Evolutionary conservation across 2,888 invertebrate genomes (phyloP).

Genomic region (Tanytarsus gracilentus): DNA sequence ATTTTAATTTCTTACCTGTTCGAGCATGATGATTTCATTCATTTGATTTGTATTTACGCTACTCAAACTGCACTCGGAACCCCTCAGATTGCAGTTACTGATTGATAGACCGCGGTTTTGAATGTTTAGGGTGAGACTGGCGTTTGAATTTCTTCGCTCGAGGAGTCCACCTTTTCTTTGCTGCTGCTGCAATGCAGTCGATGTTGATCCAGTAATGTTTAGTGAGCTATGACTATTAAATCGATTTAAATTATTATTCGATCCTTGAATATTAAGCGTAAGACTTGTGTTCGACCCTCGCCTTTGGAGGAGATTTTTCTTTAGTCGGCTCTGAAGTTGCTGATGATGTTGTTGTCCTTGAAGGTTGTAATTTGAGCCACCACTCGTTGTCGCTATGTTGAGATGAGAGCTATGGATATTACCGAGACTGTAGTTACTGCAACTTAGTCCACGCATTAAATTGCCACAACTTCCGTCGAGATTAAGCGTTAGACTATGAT

Average conservation of each 20-base stretch:
- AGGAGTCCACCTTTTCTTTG: slow-evolving; percentile 57
- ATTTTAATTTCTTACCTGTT: slow-evolving; percentile 5
- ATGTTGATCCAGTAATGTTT: slow-evolving; percentile 34
- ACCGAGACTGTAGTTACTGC: slow-evolving; percentile 42
- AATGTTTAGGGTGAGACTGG: slow-evolving; percentile 74
- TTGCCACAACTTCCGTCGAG: slow-evolving; percentile 47
- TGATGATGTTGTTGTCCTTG: slow-evolving; percentile 12
- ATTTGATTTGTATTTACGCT: slow-evolving; percentile 41
- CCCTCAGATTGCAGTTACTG: slow-evolving; percentile 46
- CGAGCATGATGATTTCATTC: slow-evolving; percentile 23
- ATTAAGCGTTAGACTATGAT: slow-evolving; percentile 52
- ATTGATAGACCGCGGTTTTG: slow-evolving; percentile 45
- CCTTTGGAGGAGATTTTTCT: slow-evolving; percentile 64
- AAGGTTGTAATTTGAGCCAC: slow-evolving; percentile 33
- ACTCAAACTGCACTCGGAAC: slow-evolving; percentile 47
- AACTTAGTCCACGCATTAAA: slow-evolving; percentile 42
- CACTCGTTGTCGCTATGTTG: slow-evolving; percentile 41
- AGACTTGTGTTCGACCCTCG: slow-evolving; percentile 80
- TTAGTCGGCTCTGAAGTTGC: slow-evolving; percentile 33
- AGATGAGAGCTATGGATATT: slow-evolving; percentile 39
- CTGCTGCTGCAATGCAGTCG: too few species aligned
- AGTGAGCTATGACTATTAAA: slow-evolving; percentile 52
- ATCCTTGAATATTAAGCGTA: slow-evolving; percentile 61
- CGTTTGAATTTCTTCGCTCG: slow-evolving; percentile 82
- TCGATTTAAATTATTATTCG: slow-evolving; percentile 43